Evolutionary conservation across 2,888 invertebrate genomes (phyloP), one percentile per base, ranked within the genome.

Genomic region (Bugula neritina): DNA sequence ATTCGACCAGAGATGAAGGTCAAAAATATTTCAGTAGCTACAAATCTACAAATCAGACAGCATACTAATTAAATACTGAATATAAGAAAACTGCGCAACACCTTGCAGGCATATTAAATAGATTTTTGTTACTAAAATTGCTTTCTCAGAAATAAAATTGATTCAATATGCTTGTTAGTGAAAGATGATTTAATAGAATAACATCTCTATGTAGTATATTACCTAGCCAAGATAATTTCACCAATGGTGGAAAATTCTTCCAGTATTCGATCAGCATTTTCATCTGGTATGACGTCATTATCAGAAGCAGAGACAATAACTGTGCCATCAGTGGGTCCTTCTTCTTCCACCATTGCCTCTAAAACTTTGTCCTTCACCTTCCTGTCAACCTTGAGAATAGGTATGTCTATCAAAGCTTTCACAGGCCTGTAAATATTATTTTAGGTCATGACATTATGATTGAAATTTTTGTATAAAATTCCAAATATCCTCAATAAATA

Each of bases 311-410:
- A 79, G 10, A 97, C 89, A 69, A 97, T 89, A 75, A 98, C 90
- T 25, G 96, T 96, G 0, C 92, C 92, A 86, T 99, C 97, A 0
- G 94, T 93, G 2, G 98, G 98, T 0, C 98, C 98, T 75, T 94
- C 88, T 57, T 79, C 76, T 43, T 78, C 79, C 54, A 80, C 76
- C 1, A 79, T 79, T n/a, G 91, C 90, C 79, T 91, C 89, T 80
- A 97, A 93, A 0, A 94, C 90, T 77, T 88, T 86, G 80, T 91
- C 89, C 72, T 94, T 89, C 79, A 89, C 89, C 23, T 89, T 88
- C 69, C 89, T 88, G 80, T 93, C 90, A 0, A 96, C 90, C 80
- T 89, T 89, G 76, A 91, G 87, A 1, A 93, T 90, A 81, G 96
- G 93, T 17, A 94, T 87, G 84, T 95, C 94, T 77, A 97, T 88